Evolutionary conservation across 2,113 vertebrate species (phyloP).

Genomic region (Rousettus leschenaultii): DNA sequence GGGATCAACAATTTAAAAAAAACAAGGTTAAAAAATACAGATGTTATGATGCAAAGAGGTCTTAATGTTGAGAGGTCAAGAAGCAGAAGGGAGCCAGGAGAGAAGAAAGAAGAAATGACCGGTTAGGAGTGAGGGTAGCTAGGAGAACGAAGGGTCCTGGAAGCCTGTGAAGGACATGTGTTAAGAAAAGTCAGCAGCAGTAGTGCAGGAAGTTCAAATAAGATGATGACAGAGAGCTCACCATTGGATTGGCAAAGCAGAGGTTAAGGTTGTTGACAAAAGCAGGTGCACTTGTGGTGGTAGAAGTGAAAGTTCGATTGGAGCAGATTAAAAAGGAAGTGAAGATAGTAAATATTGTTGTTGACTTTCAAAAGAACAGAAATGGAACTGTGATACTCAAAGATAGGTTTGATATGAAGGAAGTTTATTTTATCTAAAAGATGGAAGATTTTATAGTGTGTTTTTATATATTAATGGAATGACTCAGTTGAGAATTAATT

Average conservation of each 20-base stretch:
- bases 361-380: not conserved
- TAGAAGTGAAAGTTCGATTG: not conserved
- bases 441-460: not conserved
- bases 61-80: not conserved
- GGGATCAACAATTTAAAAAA: not conserved
- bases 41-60: not conserved
- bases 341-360: not conserved
- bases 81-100: not conserved
- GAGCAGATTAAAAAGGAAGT: not conserved
- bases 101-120: not conserved
- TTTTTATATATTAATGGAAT: conserved; percentile 30
- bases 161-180: not conserved
- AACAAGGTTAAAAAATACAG: not conserved
- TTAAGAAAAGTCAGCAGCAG: not conserved
- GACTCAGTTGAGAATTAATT: not conserved
- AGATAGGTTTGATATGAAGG: not conserved
- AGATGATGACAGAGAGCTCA: not conserved
- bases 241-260: not conserved
- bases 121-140: not conserved
- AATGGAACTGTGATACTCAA: not conserved
- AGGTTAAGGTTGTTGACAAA: not conserved
- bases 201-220: not conserved
- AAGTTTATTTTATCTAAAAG: not conserved
- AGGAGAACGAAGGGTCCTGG: not conserved
- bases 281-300: not conserved